phyloP scores from a whole-genome alignment of 1,140 invertebrate genomes.

The Ctenoplectra terminalis region DNA sequence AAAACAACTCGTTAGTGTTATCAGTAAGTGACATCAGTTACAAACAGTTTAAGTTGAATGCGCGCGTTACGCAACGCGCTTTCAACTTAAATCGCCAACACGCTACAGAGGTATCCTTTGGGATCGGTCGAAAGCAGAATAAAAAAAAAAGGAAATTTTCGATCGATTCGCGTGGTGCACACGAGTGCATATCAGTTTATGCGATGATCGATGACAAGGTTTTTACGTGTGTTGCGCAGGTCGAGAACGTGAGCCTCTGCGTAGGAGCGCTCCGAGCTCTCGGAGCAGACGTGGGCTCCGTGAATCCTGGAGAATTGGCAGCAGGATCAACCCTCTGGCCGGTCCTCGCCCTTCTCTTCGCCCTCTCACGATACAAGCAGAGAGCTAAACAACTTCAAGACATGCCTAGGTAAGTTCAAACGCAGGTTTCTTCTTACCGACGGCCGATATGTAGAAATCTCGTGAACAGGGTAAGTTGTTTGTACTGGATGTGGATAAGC shows the following conservation, averaged over 20 bases:
- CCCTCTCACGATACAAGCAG: slow-evolving; percentile 95
- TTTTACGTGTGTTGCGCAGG: slow-evolving; percentile 84
- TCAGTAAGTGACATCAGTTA: neutral
- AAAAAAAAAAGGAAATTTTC: neutral
- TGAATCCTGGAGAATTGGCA: slow-evolving; percentile 88
- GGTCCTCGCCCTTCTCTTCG: slow-evolving; percentile 97
- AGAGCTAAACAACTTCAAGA: slow-evolving; percentile 91
- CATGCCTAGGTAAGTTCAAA: slow-evolving; percentile 76
- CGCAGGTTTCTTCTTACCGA: slow-evolving; percentile 8
- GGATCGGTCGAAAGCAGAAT: neutral
- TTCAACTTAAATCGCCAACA: neutral
- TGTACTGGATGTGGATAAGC: no score
- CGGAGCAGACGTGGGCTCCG: slow-evolving; percentile 93
- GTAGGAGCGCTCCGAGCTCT: slow-evolving; percentile 91
- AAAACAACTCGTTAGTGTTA: no score
- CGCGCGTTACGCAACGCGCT: neutral
- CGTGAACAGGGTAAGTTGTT: neutral
- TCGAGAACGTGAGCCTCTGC: slow-evolving; percentile 96
- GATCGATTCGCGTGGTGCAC: neutral
- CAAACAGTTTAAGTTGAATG: neutral
- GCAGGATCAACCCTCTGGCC: slow-evolving; percentile 85
- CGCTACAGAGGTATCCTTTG: neutral
- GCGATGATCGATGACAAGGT: slow-evolving; percentile 42
- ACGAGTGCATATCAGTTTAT: neutral
- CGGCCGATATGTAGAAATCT: neutral